Conservation (phyloP, 2,113 vertebrate species). For the Oxyruncus cristatus region DNA sequence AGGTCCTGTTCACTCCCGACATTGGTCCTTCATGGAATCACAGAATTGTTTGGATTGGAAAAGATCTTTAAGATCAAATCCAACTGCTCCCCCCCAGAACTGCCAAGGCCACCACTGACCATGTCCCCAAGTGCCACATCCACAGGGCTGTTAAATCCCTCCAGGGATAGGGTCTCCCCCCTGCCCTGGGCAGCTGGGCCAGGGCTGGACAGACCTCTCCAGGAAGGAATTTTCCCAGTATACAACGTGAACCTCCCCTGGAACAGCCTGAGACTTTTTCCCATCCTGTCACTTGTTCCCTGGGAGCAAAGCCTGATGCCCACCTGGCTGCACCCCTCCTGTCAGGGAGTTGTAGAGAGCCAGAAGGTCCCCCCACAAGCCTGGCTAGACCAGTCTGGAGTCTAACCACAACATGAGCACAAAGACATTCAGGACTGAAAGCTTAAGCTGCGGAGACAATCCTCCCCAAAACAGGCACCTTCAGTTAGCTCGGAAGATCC, state of each 20-base stretch:
- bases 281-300: not conserved
- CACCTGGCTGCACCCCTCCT: not conserved
- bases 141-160: not conserved
- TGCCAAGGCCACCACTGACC: not conserved
- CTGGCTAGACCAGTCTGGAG: not conserved
- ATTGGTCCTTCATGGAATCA: not conserved
- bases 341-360: not conserved
- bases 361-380: not conserved
- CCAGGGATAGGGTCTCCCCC: not conserved
- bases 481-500: not conserved
- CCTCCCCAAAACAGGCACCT: not conserved
- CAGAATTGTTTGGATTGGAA: not conserved
- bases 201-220: not conserved
- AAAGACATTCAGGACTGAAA: fast-evolving
- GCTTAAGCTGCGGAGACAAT: not conserved
- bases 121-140: not conserved
- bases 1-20: not conserved
- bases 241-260: not conserved
- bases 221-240: not conserved
- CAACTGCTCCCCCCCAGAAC: not conserved
- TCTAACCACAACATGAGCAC: not conserved
- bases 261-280: not conserved
- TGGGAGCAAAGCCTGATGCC: not conserved
- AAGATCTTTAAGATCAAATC: not conserved
- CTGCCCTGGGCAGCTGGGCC: not conserved